These are phyloP conservation scores for Drosophila anomelani DNA, from an alignment of 2,888 invertebrate genomes.

Conservation along the genomic window DNA sequence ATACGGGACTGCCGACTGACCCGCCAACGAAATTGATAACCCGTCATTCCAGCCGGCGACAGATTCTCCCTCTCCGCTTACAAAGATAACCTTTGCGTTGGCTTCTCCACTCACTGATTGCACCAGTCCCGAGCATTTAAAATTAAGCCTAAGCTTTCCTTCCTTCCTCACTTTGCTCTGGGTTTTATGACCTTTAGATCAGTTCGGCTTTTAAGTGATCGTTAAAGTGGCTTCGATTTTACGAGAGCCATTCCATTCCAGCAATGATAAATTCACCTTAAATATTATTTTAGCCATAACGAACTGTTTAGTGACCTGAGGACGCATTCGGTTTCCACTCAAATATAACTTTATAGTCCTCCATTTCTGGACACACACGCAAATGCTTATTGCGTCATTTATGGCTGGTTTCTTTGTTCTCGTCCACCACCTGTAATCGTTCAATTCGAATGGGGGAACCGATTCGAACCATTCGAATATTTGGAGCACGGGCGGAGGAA, in stretches of 20 bases:
- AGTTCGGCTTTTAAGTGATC: slow-evolving; percentile 40
- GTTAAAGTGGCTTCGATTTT: slow-evolving; percentile 61
- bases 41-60: slow-evolving; percentile 51
- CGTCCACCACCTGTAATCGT: slow-evolving; percentile 38
- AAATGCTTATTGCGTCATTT: slow-evolving; percentile 67
- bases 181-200: slow-evolving; percentile 12
- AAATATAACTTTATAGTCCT: slow-evolving; percentile 26
- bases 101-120: slow-evolving; percentile 32
- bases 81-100: slow-evolving; percentile 62
- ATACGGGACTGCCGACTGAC: slow-evolving; percentile 31
- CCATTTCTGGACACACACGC: slow-evolving; percentile 19
- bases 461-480: slow-evolving; percentile 13
- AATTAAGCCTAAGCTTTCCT: slow-evolving; percentile 17
- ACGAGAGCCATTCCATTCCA: slow-evolving; percentile 58
- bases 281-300: slow-evolving; percentile 37
- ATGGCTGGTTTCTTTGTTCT: slow-evolving; percentile 49
- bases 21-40: slow-evolving; percentile 53
- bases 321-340: slow-evolving; percentile 12
- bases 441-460: slow-evolving; percentile 42
- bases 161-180: slow-evolving; percentile 27
- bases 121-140: not conserved
- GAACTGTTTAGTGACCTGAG: slow-evolving; percentile 37
- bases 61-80: slow-evolving; percentile 43
- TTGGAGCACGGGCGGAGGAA: slow-evolving; percentile 10
- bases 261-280: slow-evolving; percentile 58